Base-by-base conservation (phyloP, 1,140 invertebrate genomes). In the Colletes gigas region DNA sequence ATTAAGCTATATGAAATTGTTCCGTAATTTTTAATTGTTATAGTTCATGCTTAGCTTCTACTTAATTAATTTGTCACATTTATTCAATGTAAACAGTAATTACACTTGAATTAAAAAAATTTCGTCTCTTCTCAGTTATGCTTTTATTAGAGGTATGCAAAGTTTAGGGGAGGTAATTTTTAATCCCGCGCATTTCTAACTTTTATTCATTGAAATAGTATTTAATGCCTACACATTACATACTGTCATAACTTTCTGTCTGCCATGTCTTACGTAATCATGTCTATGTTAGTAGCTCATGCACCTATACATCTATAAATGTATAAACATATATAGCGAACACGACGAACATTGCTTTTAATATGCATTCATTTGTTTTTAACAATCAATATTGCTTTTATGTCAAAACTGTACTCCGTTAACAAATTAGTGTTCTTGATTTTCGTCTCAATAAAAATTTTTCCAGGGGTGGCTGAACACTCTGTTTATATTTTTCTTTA, bases 1-100 rank as follows among this genome's bases (percentile, higher is more conserved):
- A 5, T 78, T 39, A 55, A 12, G 68, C 54, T 21, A 14, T 69
- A 4, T 21, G 57, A 62, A 30, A 83, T 62, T 68, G 50, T 68
- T 47, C 68, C 4, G 47, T 54, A 3, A 39, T 6, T 50, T 57
- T 41, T 59, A 60, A 82, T 57, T 17, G 41, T 2, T 59, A 39
- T 66, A n/a, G 59, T 59, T 50, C 19, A 59, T 70, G 50, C n/a
- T 50, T 12, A 52, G 67, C 60, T 30, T 52, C 17, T 50, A 14
- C 39, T 65, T 15, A 17, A 66, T 60, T 55, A 69, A 57, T 30
- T 54, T 14, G 7, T 70, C 62, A 52, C 6, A 62, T 17, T 47
- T n/a, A 19, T 1, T 30, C 15, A 57, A 6, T 9, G 10, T 17
- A 4, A 71, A 30, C 21, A 21, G 21, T 19, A 59, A 21, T 21